Evolutionary conservation across 2,113 vertebrate species (phyloP).

Genomic region (Anthoscopus minutus): DNA sequence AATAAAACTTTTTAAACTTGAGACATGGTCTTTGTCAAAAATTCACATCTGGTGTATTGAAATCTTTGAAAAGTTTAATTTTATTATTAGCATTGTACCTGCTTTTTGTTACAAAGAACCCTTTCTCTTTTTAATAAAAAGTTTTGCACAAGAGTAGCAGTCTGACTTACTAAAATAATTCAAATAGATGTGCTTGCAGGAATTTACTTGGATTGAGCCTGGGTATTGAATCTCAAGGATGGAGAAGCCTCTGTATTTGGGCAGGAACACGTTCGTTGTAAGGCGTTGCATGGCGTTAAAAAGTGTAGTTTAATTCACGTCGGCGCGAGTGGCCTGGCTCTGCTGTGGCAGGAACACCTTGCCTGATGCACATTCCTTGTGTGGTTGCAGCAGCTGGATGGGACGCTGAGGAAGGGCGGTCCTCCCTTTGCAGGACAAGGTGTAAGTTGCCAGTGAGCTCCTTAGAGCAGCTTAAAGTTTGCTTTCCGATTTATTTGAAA

Average conservation of each 20-base stretch:
- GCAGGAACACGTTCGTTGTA: not conserved
- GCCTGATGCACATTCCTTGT: fast-evolving
- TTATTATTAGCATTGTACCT: not conserved
- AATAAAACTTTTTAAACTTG: not conserved
- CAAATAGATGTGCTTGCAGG: fast-evolving
- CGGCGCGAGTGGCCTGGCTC: fast-evolving
- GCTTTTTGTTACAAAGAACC: not conserved
- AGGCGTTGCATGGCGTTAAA: not conserved
- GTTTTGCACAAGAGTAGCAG: not conserved
- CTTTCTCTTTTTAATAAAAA: conserved; percentile 57
- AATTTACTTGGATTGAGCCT: no score
- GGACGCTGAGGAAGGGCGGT: fast-evolving
- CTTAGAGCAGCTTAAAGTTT: fast-evolving
- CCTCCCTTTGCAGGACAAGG: fast-evolving
- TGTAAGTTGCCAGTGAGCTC: fast-evolving
- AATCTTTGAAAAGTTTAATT: not conserved
- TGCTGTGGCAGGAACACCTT: fast-evolving
- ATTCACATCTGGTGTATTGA: not conserved
- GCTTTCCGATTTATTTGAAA: fast-evolving
- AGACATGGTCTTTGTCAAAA: not conserved
- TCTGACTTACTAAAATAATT: not conserved
- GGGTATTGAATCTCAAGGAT: not conserved
- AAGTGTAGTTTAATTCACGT: fast-evolving
- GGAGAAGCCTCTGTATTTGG: not conserved
- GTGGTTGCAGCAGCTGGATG: not conserved